phyloP scores from a whole-genome alignment of 64 coral and sea anemone species.

The Orbicella faveolata region DNA sequence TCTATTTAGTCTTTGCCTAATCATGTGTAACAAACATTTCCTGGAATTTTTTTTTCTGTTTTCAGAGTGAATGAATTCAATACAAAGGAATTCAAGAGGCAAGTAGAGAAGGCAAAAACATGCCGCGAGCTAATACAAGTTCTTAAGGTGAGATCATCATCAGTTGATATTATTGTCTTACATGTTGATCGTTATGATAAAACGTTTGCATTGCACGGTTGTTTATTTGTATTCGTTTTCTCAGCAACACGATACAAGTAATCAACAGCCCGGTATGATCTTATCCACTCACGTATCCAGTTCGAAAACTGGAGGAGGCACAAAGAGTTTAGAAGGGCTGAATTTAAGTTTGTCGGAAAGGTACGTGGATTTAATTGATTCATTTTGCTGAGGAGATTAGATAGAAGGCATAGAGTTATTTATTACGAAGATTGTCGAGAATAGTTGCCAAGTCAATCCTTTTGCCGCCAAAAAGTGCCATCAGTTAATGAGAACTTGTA shows the following conservation, averaged over 20 bases:
- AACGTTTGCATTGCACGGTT: not conserved
- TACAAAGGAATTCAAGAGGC: conserved; percentile 78
- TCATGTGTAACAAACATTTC: no score
- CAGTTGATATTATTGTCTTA: not conserved
- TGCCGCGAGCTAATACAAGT: conserved; percentile 79
- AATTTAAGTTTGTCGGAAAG: conserved; percentile 83
- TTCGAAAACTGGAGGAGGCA: conserved; percentile 54
- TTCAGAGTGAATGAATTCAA: conserved; percentile 76
- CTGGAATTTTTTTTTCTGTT: not conserved
- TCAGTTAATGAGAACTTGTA: not conserved
- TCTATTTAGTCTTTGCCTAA: no score
- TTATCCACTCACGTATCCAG: conserved; percentile 86
- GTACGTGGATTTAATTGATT: not conserved
- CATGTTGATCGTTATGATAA: not conserved
- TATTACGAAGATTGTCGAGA: no score
- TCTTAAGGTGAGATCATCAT: conserved; percentile 59
- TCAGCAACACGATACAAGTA: conserved; percentile 70
- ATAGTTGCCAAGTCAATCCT: no score
- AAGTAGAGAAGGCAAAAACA: conserved; percentile 79
- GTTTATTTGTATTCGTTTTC: not conserved
- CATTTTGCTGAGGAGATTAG: no score
- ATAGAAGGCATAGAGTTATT: no score
- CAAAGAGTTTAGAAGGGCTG: conserved; percentile 75
- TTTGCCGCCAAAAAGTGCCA: not conserved
- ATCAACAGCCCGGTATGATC: conserved; percentile 83